phyloP scores from a whole-genome alignment of 1,140 invertebrate genomes.

The Conus betulinus region DNA sequence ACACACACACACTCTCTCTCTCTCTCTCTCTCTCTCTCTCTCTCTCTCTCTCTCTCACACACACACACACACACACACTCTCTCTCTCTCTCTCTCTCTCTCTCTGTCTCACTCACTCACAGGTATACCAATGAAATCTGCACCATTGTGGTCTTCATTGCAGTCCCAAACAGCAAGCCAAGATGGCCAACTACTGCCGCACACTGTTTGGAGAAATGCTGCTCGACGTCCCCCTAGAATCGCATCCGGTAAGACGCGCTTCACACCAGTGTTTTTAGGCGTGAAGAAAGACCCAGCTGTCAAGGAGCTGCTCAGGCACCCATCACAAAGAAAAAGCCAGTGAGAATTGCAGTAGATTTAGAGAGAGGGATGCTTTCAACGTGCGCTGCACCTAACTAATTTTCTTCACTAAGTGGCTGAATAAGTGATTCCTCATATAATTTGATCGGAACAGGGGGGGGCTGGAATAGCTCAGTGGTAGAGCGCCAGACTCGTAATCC shows the following conservation, averaged over 20 bases:
- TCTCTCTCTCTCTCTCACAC: not conserved
- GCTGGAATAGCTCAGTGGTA: too few relatives aligned
- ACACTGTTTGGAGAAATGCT: conserved; percentile 95
- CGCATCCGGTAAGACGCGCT: conserved; percentile 64
- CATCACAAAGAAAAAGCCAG: too few relatives aligned
- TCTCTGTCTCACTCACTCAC: not conserved
- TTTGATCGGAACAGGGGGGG: too few relatives aligned
- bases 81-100: not conserved
- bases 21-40: not conserved
- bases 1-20: not conserved
- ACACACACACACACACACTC: not conserved
- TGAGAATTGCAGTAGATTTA: too few relatives aligned
- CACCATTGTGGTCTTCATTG: not conserved
- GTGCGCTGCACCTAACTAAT: too few relatives aligned
- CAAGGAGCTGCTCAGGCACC: too few relatives aligned
- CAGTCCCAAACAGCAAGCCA: conserved; percentile 95
- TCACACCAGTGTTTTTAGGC: not conserved
- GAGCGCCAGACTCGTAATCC: too few relatives aligned
- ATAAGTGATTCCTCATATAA: too few relatives aligned
- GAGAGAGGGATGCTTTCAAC: too few relatives aligned
- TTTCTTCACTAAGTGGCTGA: too few relatives aligned
- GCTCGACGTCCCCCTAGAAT: conserved; percentile 68
- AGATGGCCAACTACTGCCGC: conserved; percentile 97
- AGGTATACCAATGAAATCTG: too few relatives aligned
- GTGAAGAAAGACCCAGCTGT: too few relatives aligned